Evolutionary conservation across 2,888 invertebrate genomes (phyloP), one percentile per base, ranked within the genome.

Genomic region (Acrobasis repandana): DNA sequence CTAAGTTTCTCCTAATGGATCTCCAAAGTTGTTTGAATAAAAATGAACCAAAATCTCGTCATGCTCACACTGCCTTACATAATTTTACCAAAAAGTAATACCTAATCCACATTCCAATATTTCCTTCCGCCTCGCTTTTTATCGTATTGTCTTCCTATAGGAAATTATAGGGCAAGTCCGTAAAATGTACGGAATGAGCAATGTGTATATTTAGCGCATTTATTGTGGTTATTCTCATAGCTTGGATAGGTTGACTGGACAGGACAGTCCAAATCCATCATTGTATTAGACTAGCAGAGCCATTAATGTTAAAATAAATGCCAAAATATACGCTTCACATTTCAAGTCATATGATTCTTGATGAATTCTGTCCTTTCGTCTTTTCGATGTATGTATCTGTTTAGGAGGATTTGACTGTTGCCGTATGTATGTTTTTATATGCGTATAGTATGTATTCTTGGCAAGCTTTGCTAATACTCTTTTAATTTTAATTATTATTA

Each of bases 401-500:
- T 28, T 52, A 15, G 15, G 34, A 54, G 18, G 54, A 54, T 43
- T 43, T 18, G 54, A 54, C 18, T 34, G 54, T 54, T 54, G 54
- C 36, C 56, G 61, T 66, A 71, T 67, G 67, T 64, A 70, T 49
- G 68, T 79, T 85, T 86, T 85, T 85, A 82, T 86, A 86, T 65
- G 62, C 67, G 61, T 79, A 77, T 73, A 77, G 71, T 79, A 80
- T 83, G 83, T 85, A 84, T 80, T 83, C 71, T 76, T 78, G 80
- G 88, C 83, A 82, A 72, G 74, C 76, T 88, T 90, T 89, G 87
- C 88, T 90, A 87, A 81, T 77, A 72, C 73, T 74, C 76, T 88
- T 88, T 88, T 88, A 86, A 88, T 88, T 88, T 79, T 87, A 86
- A 80, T 82, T 60, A 60, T 84, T 85, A 86, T 83, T 80, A 84